Conservation (phyloP, 1,140 invertebrate genomes). For the Danaus plexippus region DNA sequence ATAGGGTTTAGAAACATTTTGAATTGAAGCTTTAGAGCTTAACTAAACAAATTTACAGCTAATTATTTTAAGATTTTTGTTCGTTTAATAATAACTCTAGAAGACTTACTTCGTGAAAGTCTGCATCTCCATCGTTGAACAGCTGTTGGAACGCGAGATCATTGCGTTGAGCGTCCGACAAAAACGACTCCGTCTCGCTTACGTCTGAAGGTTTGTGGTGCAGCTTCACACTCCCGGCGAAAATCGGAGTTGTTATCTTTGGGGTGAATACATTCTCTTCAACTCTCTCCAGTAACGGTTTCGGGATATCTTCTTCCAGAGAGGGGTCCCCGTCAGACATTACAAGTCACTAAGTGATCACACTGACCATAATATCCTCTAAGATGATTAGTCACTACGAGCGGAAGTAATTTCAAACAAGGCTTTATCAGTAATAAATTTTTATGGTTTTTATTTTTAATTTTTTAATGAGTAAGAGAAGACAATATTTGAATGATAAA, state of each 20-base stretch:
- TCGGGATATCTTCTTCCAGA: conserved; percentile 65
- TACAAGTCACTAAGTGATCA: conserved; percentile 22
- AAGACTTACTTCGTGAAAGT: conserved; percentile 47
- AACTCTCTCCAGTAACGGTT: conserved; percentile 45
- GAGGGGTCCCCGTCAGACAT: conserved; percentile 71
- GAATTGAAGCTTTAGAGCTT: no score
- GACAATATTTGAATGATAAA: conserved; percentile 14
- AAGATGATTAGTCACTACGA: conserved; percentile 27
- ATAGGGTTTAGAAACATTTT: no score
- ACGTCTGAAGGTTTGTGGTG: conserved; percentile 51
- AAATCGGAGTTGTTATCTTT: conserved; percentile 59
- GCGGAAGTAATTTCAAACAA: conserved; percentile 5
- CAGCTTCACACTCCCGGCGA: conserved; percentile 52
- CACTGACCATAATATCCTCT: conserved; percentile 9
- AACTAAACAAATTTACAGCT: no score
- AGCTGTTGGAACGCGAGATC: conserved; percentile 58
- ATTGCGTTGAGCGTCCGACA: conserved; percentile 56
- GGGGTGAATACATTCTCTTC: conserved; percentile 64
- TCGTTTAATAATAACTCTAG: not conserved
- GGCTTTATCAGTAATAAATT: not conserved
- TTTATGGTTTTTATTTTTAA: no score
- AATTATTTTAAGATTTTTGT: not conserved
- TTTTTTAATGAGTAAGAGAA: not conserved
- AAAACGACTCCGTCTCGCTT: conserved; percentile 53
- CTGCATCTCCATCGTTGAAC: conserved; percentile 54